Base-by-base conservation (phyloP, 2,888 invertebrate genomes). In the Hemaris fuciformis region DNA sequence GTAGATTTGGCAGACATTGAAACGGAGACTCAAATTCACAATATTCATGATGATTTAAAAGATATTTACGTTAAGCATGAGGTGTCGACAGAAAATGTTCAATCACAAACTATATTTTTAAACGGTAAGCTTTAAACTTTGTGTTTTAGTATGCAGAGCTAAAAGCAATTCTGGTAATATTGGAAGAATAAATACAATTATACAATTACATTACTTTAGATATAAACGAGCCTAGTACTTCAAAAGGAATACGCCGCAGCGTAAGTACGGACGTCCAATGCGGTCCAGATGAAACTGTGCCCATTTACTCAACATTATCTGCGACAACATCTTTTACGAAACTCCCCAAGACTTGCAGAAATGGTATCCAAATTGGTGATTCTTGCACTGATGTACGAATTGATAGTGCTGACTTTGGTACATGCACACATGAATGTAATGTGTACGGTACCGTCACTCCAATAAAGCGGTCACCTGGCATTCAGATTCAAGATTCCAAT, bases 141-240 rank as follows among this genome's bases (percentile, higher is more conserved):
- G 3, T 43, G 6, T 22, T 43, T 20, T 6, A 2, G 8, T 2
- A 18, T 43, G 1, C 2, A 6, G 8, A 18, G 1, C 3, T 43
- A 7, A 7, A 8, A 13, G 8, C 22, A 20, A 20, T 45, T 45
- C 13, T 34, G 1, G 13, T 7, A 13, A 25, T 13, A 48, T 18
- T 31, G 27, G 31, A 41, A 56, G 27, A 56, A 10, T 13, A 10
- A 42, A 25, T 8, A 48, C 43, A 10, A 15, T 23, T 27, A 61
- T 68, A 62, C n/a, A n/a, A 18, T 56, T 43, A 6, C 45, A 57
- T 67, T 34, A 45, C 7, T 79, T 81, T 77, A 91, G 91, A 91
- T 79, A 82, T 91, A 64, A 84, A 91, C 66, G 91, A 91, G 76
- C 91, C 92, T 2, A 89, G 87, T 64, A 91, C 92, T 62, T 92